Evolutionary conservation across 2,888 invertebrate genomes (phyloP), one percentile per base, ranked within the genome.

Genomic region (Thereva nobilitata): DNA sequence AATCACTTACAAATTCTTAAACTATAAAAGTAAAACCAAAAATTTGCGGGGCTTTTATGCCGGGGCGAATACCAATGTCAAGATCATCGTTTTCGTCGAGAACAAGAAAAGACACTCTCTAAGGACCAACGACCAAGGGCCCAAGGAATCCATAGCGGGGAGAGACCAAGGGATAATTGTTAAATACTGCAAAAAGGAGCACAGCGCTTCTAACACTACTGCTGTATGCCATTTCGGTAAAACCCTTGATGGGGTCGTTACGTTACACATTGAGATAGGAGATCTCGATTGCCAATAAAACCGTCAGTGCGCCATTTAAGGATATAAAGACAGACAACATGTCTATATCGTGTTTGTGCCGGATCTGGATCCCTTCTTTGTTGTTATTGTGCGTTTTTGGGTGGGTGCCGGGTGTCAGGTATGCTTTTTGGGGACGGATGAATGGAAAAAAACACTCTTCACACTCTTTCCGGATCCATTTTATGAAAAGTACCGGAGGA

Each of bases 251-350:
- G 71, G 71, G 72, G 71, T 71, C 73, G 71, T 73, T 73, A 72
- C 73, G 71, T 73, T 73, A 72, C 71, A 72, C 72, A 73, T 73
- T 72, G 70, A 72, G 74, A 74, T 73, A 74, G 73, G 68, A 72
- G 73, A 74, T 74, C 74, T 74, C 70, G 72, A 74, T 73, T 72
- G 74, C 72, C 73, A 72, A 73, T 74, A 74, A 74, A 74, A 73
- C 72, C 72, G 72, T 73, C 73, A 74, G 71, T 72, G 70, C 69
- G 69, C 72, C 71, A 73, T 73, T 73, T 71, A 71, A 70, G 68
- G 72, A 71, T 71, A 71, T 70, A 71, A 71, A 67, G 69, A 66
- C 65, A 68, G 70, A 66, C 71, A 70, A 69, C 72, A 72, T 73
- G 72, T 71, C 72, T 72, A 71, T 72, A 72, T 71, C 71, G 61